Base-by-base conservation (phyloP, 1,140 invertebrate species). In the Polypedilum pembai region DNA sequence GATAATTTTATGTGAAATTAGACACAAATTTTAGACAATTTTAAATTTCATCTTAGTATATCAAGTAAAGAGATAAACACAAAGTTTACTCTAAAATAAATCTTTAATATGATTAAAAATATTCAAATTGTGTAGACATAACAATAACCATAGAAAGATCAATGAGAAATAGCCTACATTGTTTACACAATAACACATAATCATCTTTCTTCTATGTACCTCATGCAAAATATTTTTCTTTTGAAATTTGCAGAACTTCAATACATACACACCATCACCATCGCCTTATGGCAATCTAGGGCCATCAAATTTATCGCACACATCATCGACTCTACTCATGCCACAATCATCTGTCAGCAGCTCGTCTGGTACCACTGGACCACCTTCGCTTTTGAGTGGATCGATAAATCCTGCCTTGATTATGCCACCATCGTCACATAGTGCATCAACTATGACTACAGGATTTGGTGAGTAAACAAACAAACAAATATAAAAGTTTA, bases 241-340 rank as follows among this genome's bases (percentile, higher is more conserved):
- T 40, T 21, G 2, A 24, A 24, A 10, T 41, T 18, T 17, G 18
- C 63, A 82, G 80, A 82, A 82, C 74, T 82, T 79, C 75, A 77
- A 80, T 18, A 78, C 77, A 2, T 81, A 81, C 73, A 78, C 77
- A 7, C 79, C 80, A 1, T 75, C 80, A 1, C 74, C 76, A 66
- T 78, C 77, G 73, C 65, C 82, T 56, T 82, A 80, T 40, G 77
- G 78, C 8, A 78, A 77, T 18, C 73, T 82, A 12, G 76, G 75
- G 20, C 76, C 78, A 40, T 78, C 75, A 21, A 78, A 74, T 77
- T 78, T 69, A 33, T 78, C 72, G 18, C 77, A 65, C 40, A 77
- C 18, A 65, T 76, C 76, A 24, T 74, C 76, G 7, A 76, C 77
- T 8, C 66, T 76, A 40, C 73, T 75, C 20, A 41, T 77, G 18